phyloP scores from a whole-genome alignment of 2,888 invertebrate genomes.

The Megaustenia siamemsis region DNA sequence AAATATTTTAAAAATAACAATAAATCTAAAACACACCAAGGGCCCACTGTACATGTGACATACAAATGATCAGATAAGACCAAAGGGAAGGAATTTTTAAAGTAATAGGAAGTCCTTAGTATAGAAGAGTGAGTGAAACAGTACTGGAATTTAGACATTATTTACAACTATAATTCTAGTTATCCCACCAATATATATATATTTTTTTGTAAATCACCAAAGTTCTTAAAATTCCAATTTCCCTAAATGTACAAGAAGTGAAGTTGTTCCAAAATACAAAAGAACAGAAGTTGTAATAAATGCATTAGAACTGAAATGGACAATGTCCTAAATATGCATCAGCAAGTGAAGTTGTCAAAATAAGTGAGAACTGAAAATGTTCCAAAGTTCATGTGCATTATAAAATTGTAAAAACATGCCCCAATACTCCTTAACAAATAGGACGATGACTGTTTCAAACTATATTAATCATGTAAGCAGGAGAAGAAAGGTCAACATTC shows the following conservation, averaged over 20 bases:
- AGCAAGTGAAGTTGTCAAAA: too few relatives aligned
- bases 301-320: too few relatives aligned
- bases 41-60: neutral
- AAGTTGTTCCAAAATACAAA: neutral
- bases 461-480: too few relatives aligned
- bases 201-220: too few relatives aligned
- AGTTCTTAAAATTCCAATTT: too few relatives aligned
- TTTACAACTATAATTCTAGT: too few relatives aligned
- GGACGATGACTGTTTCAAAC: too few relatives aligned
- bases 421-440: neutral
- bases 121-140: neutral
- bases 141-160: neutral
- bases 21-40: neutral
- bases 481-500: too few relatives aligned
- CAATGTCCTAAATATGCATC: too few relatives aligned
- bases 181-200: too few relatives aligned
- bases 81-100: neutral
- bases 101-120: neutral
- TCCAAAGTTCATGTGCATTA: neutral
- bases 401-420: neutral
- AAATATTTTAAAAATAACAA: too few relatives aligned
- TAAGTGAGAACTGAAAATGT: too few relatives aligned
- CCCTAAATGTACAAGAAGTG: neutral
- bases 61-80: neutral
- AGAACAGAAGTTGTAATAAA: neutral